A percentile compares a stretch with the other conserved stretches of the same genome.
Conservation (phyloP, 37 sponge, comb jelly and placozoan species). For the Halisarca cf. caerulea region DNA sequence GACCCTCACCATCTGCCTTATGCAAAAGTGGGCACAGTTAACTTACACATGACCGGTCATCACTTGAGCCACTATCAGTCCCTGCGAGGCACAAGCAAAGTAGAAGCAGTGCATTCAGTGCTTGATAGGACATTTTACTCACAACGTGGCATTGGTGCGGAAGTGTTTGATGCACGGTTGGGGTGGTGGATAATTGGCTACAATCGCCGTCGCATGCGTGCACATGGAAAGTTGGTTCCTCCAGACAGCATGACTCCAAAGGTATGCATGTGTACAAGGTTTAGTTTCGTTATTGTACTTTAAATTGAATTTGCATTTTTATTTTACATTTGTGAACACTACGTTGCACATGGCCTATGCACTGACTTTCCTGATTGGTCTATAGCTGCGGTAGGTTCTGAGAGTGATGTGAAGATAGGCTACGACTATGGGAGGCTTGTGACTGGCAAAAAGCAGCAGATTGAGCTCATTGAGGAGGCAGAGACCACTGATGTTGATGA, state of each 20-base stretch:
- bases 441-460: constrained; percentile 38
- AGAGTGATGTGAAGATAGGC: constrained; percentile 44
- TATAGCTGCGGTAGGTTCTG: constrained; percentile 45
- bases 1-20: constrained; percentile 46
- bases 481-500: constrained; percentile 1
- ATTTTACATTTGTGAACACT: constrained; percentile 43
- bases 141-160: constrained; percentile 48
- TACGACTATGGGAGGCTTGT: constrained; percentile 50
- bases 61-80: constrained; percentile 47
- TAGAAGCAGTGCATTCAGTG: constrained; percentile 53
- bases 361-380: constrained; percentile 48
- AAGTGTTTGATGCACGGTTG: constrained; percentile 56
- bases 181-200: constrained; percentile 53
- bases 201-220: constrained; percentile 52
- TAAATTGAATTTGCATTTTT: background rate
- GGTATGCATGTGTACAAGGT: background rate
- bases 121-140: constrained; percentile 52
- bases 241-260: constrained; percentile 50
- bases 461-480: constrained; percentile 28
- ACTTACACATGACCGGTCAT: constrained; percentile 45
- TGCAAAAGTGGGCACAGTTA: constrained; percentile 55
- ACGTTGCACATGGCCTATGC: constrained; percentile 47
- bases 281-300: background rate
- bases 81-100: constrained; percentile 52
- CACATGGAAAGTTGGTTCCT: constrained; percentile 53